These are phyloP conservation scores for Heliconius melpomene DNA, from an alignment of 1,140 invertebrate species.

Conservation along the genomic window DNA sequence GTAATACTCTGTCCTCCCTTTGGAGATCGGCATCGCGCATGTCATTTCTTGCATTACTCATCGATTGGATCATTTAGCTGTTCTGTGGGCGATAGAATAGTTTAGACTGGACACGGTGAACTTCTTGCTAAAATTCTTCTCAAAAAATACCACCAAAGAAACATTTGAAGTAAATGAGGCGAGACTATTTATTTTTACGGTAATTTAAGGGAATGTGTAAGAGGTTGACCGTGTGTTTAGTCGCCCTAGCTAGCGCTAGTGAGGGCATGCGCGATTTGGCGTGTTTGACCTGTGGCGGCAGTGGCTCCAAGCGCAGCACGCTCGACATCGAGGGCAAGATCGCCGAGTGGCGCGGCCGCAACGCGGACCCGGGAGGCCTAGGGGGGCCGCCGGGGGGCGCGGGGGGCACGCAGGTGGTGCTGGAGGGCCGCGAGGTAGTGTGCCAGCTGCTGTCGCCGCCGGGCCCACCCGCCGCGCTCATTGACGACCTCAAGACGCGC, in stretches of 20 bases:
- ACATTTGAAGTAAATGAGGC: too few species aligned
- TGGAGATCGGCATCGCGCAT: slow-evolving; percentile 28
- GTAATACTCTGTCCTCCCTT: slow-evolving; percentile 12
- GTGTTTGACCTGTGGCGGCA: slow-evolving; percentile 40
- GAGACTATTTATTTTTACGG: not conserved
- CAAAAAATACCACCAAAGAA: too few species aligned
- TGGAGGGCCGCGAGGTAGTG: slow-evolving; percentile 60
- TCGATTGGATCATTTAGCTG: slow-evolving; percentile 9
- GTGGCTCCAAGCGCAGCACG: slow-evolving; percentile 74
- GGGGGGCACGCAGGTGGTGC: slow-evolving; percentile 53
- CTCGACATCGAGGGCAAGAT: slow-evolving; percentile 78
- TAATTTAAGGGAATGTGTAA: not conserved
- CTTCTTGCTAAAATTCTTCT: not conserved
- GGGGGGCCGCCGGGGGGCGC: slow-evolving; percentile 30
- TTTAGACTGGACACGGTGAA: not conserved
- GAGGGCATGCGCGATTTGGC: slow-evolving; percentile 30
- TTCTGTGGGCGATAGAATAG: slow-evolving; percentile 14
- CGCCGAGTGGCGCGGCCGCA: slow-evolving; percentile 66
- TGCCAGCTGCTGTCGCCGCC: slow-evolving; percentile 61
- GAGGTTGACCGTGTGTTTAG: not conserved
- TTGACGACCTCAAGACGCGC: slow-evolving; percentile 71
- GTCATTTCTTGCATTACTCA: slow-evolving; percentile 15
- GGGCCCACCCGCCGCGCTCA: slow-evolving; percentile 55
- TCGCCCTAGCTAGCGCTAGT: slow-evolving; percentile 9
- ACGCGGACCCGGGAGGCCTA: slow-evolving; percentile 33